Percentiles rank a stretch among this genome's conserved stretches.
Conservation (phyloP, 2,888 invertebrate genomes). For the Lycophotia porphyrea region DNA sequence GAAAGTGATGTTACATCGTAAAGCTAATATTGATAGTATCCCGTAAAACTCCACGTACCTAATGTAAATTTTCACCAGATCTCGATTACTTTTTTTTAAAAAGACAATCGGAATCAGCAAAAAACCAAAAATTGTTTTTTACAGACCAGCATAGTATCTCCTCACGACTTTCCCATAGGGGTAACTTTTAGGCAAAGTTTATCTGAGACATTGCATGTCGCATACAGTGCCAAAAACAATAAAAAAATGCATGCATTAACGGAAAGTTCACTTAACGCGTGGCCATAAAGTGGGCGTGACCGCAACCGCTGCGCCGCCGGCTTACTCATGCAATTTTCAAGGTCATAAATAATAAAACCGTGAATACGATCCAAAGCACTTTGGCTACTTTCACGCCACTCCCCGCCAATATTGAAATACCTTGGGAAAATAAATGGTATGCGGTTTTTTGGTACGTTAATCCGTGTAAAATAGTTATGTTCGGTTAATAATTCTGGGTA, state of each 20-base stretch:
- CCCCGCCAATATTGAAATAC: slow-evolving; percentile 83
- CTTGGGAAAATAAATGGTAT: slow-evolving; percentile 72
- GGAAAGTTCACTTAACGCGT: slow-evolving; percentile 84
- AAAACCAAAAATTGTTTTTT: neutral
- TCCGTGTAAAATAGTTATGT: slow-evolving; percentile 40
- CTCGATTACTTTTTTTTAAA: too few species aligned
- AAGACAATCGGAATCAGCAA: neutral
- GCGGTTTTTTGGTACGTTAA: slow-evolving; percentile 57
- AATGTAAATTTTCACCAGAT: too few species aligned
- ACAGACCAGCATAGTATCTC: neutral
- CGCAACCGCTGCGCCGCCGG: slow-evolving; percentile 87
- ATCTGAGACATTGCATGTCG: slow-evolving; percentile 58
- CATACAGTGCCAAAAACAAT: slow-evolving; percentile 80
- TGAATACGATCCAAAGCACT: slow-evolving; percentile 88
- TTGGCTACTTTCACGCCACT: slow-evolving; percentile 90
- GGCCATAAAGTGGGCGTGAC: slow-evolving; percentile 88
- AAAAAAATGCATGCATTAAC: slow-evolving; percentile 80
- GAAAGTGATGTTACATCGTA: slow-evolving; percentile 26
- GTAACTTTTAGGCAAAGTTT: slow-evolving; percentile 58
- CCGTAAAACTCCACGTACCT: slow-evolving; percentile 13
- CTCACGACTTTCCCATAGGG: neutral
- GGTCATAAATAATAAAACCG: slow-evolving; percentile 89
- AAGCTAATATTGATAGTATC: slow-evolving; percentile 32
- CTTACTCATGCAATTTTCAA: slow-evolving; percentile 89
- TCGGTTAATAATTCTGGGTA: slow-evolving; percentile 21